phyloP scores from a whole-genome alignment of 2,888 invertebrate species.

The Criorhina ranunculi region DNA sequence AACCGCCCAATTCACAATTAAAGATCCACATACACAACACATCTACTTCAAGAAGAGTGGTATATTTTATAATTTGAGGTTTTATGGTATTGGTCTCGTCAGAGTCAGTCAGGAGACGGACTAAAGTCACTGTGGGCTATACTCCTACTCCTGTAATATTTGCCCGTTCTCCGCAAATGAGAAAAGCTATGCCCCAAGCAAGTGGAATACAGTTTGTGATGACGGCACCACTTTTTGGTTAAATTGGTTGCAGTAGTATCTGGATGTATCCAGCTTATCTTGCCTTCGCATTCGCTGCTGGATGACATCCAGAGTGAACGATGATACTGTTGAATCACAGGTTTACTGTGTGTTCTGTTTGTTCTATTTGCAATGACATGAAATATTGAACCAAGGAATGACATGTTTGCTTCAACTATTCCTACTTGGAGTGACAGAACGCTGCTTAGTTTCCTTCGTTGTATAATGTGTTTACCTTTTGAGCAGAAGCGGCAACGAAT shows the following conservation, averaged over 20 bases:
- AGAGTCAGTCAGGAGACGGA: slow-evolving; percentile 29
- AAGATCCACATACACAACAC: neutral
- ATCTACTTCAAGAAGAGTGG: slow-evolving; percentile 28
- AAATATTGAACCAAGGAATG: slow-evolving; percentile 71
- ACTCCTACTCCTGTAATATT: slow-evolving; percentile 24
- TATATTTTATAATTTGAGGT: slow-evolving; percentile 72
- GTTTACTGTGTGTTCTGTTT: slow-evolving; percentile 54
- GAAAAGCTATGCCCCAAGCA: slow-evolving; percentile 56
- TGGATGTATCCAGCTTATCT: slow-evolving; percentile 22
- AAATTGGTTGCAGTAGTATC: slow-evolving; percentile 51
- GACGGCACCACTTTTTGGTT: slow-evolving; percentile 54
- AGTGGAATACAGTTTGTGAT: slow-evolving; percentile 13
- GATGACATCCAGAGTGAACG: slow-evolving; percentile 3
- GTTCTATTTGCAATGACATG: slow-evolving; percentile 69
- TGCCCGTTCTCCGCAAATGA: slow-evolving; percentile 34
- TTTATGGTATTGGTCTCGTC: slow-evolving; percentile 43
- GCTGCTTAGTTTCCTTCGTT: slow-evolving; percentile 23
- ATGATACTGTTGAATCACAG: slow-evolving; percentile 40
- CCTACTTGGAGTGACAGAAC: slow-evolving; percentile 38
- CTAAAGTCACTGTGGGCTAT: slow-evolving; percentile 34
- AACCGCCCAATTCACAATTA: slow-evolving; percentile 41
- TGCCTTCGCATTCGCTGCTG: neutral
- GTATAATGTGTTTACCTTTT: slow-evolving; percentile 63
- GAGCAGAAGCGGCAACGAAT: slow-evolving; percentile 18
- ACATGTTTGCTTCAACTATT: slow-evolving; percentile 59